Evolutionary conservation across 2,888 invertebrate species (phyloP).

Genomic region (Coleophora deauratella): DNA sequence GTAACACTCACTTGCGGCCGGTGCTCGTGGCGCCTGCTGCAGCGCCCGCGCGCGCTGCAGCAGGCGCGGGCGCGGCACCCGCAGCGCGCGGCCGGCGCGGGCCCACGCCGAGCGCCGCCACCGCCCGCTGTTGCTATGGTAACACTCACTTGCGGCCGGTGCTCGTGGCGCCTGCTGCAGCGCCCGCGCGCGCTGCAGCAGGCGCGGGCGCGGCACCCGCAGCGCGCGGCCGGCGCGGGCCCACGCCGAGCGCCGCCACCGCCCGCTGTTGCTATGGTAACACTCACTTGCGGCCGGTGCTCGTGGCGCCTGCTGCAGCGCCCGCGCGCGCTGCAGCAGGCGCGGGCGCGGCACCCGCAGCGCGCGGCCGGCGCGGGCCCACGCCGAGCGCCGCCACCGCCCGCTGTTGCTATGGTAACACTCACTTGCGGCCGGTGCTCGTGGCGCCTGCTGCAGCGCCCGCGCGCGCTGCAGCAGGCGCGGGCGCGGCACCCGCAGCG

Average conservation of each 20-base stretch:
- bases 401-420: too few species aligned
- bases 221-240: too few species aligned
- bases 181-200: conserved; percentile 22
- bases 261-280: too few species aligned
- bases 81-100: too few species aligned
- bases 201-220: too few species aligned
- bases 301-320: conserved; percentile 4
- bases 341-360: too few species aligned
- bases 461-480: conserved; percentile 23
- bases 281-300: neutral
- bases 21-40: conserved; percentile 3
- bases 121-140: too few species aligned
- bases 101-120: too few species aligned
- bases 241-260: too few species aligned
- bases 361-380: too few species aligned
- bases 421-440: neutral
- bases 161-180: conserved; percentile 4
- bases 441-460: conserved; percentile 6
- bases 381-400: too few species aligned
- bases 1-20: neutral
- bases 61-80: conserved; percentile 24
- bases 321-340: conserved; percentile 22
- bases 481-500: too few species aligned
- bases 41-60: conserved; percentile 20
- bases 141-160: neutral